phyloP scores from a whole-genome alignment of 2,113 vertebrate genomes.

The Pterocles orientalis region DNA sequence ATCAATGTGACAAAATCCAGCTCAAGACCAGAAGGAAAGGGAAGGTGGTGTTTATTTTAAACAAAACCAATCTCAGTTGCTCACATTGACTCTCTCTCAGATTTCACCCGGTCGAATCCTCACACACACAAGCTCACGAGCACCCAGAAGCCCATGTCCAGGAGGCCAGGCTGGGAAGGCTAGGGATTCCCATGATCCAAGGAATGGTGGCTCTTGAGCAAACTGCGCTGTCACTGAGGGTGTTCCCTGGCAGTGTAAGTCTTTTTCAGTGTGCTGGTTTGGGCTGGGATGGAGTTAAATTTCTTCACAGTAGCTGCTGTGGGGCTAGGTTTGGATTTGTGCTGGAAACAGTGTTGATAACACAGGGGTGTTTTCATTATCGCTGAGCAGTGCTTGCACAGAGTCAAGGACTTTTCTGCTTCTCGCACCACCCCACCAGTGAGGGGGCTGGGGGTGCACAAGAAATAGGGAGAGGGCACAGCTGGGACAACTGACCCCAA shows the following conservation, averaged over 20 bases:
- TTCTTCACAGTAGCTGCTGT: too few relatives aligned
- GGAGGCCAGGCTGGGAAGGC: neutral
- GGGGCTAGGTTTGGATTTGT: too few relatives aligned
- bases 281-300: neutral
- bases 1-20: neutral
- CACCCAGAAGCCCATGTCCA: neutral
- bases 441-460: too few relatives aligned
- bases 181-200: neutral
- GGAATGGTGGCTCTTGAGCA: neutral
- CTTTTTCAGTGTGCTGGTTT: neutral
- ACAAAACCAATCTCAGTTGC: neutral
- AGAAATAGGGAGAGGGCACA: too few relatives aligned
- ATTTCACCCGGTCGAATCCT: neutral
- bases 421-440: too few relatives aligned
- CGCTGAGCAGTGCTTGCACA: too few relatives aligned
- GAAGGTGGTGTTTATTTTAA: neutral
- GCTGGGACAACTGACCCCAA: accelerated
- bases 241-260: neutral
- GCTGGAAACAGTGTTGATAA: too few relatives aligned
- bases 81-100: neutral
- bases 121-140: accelerated
- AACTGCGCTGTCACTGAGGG: neutral
- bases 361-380: too few relatives aligned
- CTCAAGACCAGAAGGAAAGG: neutral
- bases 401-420: too few relatives aligned